Percentiles rank a stretch among this genome's conserved stretches.
Conservation (phyloP, 2,797 vertebrate species). For the Myotis myotis region DNA sequence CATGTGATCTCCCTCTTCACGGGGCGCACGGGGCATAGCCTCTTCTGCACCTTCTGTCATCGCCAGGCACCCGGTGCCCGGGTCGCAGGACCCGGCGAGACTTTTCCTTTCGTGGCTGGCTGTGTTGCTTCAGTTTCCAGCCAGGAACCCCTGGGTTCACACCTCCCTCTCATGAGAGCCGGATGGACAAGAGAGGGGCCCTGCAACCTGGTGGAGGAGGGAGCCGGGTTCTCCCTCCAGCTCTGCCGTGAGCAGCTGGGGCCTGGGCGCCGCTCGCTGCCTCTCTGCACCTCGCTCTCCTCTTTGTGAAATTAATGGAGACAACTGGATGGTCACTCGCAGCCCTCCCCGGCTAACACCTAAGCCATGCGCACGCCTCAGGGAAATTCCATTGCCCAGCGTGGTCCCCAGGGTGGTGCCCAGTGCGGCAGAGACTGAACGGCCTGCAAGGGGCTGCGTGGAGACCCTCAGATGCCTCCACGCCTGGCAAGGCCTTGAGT, state of each 20-base stretch:
- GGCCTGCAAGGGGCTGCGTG: not conserved
- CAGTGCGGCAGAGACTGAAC: not conserved
- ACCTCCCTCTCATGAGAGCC: not conserved
- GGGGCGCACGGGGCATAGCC: accelerated
- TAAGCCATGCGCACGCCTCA: not conserved
- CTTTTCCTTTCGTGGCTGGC: not conserved
- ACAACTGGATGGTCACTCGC: not conserved
- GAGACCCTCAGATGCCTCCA: not conserved
- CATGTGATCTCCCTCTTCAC: not conserved
- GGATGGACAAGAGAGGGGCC: not conserved
- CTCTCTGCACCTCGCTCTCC: not conserved
- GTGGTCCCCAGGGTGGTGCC: not conserved
- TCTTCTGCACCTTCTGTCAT: not conserved
- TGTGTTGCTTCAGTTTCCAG: not conserved
- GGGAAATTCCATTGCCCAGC: not conserved
- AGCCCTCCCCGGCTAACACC: not conserved
- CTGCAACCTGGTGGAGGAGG: accelerated
- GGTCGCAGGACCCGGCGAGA: not conserved
- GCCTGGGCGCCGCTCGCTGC: not conserved
- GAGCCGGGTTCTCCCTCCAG: no score
- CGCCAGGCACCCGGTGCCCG: accelerated
- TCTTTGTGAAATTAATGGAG: not conserved
- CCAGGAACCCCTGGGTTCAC: not conserved
- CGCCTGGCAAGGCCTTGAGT: not conserved
- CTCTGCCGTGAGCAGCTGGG: not conserved